Percentiles rank a stretch among this genome's conserved stretches.
These are phyloP conservation scores for Brachymystax lenok DNA, from an alignment of 2,797 vertebrate species.

Conservation along the genomic window DNA sequence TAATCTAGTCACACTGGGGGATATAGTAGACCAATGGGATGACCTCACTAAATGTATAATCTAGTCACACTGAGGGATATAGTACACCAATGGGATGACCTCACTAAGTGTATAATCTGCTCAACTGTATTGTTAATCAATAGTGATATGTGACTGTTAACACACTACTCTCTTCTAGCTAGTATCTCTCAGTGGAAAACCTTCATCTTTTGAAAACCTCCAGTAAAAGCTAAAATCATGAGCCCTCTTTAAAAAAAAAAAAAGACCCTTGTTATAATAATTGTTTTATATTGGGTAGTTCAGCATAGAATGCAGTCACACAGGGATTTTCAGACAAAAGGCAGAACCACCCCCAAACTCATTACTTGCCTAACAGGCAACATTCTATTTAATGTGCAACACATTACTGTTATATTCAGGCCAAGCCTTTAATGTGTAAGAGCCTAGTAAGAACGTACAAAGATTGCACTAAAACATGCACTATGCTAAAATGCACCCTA, in stretches of 20 bases:
- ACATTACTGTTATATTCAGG: slow-evolving; percentile 4
- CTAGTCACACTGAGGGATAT: neutral
- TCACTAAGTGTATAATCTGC: neutral
- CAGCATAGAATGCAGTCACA: slow-evolving; percentile 43
- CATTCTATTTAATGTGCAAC: slow-evolving; percentile 31
- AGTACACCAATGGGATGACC: neutral
- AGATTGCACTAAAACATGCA: slow-evolving; percentile 8
- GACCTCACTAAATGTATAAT: neutral
- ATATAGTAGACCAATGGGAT: neutral
- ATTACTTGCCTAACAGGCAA: slow-evolving; percentile 47
- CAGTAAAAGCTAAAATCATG: neutral
- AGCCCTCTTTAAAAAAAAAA: slow-evolving; percentile 29
- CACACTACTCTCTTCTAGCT: neutral
- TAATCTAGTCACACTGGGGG: neutral
- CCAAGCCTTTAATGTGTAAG: slow-evolving; percentile 3
- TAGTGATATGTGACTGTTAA: neutral
- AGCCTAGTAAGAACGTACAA: neutral
- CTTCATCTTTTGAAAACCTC: neutral
- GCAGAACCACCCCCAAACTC: slow-evolving; percentile 21
- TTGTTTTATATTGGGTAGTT: slow-evolving; percentile 39
- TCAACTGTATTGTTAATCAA: neutral
- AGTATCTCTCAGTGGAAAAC: neutral
- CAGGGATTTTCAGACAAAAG: slow-evolving; percentile 31
- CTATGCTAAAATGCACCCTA: slow-evolving; percentile 20
- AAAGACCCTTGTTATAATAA: slow-evolving; percentile 40